Evolutionary conservation across 2,113 vertebrate species (phyloP).

Genomic region (Cinclus cinclus): DNA sequence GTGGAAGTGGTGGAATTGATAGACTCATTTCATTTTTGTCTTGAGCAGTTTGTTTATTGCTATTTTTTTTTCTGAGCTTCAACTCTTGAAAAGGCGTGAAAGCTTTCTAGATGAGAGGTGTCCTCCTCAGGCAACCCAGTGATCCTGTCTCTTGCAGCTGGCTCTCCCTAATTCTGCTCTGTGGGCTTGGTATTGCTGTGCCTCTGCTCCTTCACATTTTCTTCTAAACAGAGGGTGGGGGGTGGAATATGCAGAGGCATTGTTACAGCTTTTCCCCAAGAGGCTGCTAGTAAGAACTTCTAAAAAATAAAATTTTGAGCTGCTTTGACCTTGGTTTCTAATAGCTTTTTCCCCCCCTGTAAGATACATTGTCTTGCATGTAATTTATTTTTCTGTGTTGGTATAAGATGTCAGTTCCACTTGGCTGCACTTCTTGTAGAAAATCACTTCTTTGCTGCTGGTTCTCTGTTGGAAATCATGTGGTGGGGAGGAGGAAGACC

Average conservation of each 20-base stretch:
- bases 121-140: neutral
- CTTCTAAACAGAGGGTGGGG: neutral
- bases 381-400: conserved; percentile 19
- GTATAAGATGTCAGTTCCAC: conserved; percentile 12
- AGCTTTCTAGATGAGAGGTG: neutral
- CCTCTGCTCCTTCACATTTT: neutral
- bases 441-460: neutral
- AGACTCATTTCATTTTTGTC: neutral
- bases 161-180: neutral
- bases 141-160: neutral
- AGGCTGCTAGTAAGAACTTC: neutral
- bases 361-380: neutral
- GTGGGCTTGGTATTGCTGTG: neutral
- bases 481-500: neutral
- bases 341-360: neutral
- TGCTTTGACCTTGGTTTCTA: neutral
- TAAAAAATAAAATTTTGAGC: neutral
- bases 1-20: neutral
- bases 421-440: neutral
- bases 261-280: neutral
- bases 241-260: accelerated
- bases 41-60: neutral
- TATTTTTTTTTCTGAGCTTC: neutral
- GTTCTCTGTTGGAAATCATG: neutral
- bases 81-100: neutral